Conservation (phyloP, 2,113 vertebrate species). For the Mobula hypostoma region DNA sequence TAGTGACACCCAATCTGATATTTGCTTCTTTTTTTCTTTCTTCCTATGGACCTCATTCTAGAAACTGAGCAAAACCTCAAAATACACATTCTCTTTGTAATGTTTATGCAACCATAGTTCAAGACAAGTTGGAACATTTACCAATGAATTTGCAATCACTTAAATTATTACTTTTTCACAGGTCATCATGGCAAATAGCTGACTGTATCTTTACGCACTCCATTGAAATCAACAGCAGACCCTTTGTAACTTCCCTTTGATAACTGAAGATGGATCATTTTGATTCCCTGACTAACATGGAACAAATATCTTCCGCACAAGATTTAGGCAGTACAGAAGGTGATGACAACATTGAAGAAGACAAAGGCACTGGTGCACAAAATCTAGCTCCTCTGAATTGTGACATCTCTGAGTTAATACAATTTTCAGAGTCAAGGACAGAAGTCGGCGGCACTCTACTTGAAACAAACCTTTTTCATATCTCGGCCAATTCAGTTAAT, state of each 20-base stretch:
- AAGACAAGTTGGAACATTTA: no score
- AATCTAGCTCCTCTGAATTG: neutral
- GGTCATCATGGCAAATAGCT: neutral
- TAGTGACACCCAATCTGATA: neutral
- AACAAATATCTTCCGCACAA: neutral
- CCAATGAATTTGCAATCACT: neutral
- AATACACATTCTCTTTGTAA: neutral
- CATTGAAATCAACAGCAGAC: neutral
- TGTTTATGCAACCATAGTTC: neutral
- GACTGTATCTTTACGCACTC: neutral
- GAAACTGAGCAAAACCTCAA: neutral
- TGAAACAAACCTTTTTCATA: neutral
- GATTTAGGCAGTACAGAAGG: neutral
- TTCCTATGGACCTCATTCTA: neutral
- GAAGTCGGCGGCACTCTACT: neutral
- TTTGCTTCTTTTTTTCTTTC: neutral
- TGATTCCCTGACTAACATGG: neutral
- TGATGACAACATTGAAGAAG: neutral
- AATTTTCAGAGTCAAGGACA: neutral
- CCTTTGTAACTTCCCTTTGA: neutral
- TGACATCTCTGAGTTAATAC: neutral
- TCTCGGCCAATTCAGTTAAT: neutral
- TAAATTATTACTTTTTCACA: neutral
- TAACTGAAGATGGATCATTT: neutral
- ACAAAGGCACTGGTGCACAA: neutral